phyloP scores from a whole-genome alignment of 2,888 invertebrate species.

The Phrixothrix hirtus region DNA sequence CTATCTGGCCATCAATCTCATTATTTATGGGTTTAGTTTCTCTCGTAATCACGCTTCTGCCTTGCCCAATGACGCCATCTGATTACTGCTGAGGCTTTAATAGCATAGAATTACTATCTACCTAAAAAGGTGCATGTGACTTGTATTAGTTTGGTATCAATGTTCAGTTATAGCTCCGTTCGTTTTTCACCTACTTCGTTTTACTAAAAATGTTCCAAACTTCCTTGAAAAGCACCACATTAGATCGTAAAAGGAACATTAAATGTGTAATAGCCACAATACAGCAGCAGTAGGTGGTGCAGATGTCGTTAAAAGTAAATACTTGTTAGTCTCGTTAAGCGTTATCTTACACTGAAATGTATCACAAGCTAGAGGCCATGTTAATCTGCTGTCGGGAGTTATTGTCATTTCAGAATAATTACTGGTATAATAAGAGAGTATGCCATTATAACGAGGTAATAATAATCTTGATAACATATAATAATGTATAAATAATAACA shows the following conservation, averaged over 20 bases:
- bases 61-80: constrained; percentile 36
- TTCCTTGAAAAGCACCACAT: constrained; percentile 24
- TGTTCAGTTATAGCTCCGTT: constrained; percentile 2
- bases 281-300: constrained; percentile 27
- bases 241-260: constrained; percentile 26
- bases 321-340: constrained; percentile 34
- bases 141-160: constrained; percentile 19
- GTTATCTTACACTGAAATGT: constrained; percentile 39
- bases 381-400: constrained; percentile 31
- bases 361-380: constrained; percentile 32
- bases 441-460: constrained; percentile 19
- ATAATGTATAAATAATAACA: constrained; percentile 1
- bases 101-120: constrained; percentile 45
- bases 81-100: constrained; percentile 43
- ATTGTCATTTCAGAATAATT: constrained; percentile 32
- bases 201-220: constrained; percentile 18
- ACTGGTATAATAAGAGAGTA: constrained; percentile 22
- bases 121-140: constrained; percentile 30
- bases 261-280: constrained; percentile 27
- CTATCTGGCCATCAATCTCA: constrained; percentile 36
- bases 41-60: constrained; percentile 38
- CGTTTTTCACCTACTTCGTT: constrained; percentile 24
- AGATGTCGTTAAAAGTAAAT: constrained; percentile 34
- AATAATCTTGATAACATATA: constrained; percentile 14
- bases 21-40: constrained; percentile 40